These are phyloP conservation scores for Paedocypris micromegethes DNA, from an alignment of 2,797 vertebrate species.

Conservation along the genomic window DNA sequence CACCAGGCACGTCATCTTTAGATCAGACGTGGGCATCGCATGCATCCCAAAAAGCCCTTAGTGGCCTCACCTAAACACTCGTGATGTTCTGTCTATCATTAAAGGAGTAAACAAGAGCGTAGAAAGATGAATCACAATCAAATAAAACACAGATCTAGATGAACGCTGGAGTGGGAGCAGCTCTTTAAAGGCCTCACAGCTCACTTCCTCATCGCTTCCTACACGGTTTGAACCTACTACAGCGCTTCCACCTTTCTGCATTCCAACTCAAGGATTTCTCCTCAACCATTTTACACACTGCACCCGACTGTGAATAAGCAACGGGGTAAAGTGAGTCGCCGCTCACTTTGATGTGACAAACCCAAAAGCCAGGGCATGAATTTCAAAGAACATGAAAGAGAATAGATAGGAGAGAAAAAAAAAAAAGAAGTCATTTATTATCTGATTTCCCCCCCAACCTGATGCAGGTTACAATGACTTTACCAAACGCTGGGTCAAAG, in stretches of 20 bases:
- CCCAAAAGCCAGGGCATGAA: conserved; percentile 29
- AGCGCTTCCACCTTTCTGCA: neutral
- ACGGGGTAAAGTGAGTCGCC: conserved; percentile 15
- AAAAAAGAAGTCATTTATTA: conserved; percentile 52
- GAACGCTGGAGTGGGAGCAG: conserved; percentile 56
- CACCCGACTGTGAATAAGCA: conserved; percentile 11
- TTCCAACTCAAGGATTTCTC: too few species aligned
- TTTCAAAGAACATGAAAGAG: conserved; percentile 55
- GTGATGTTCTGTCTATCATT: conserved; percentile 27
- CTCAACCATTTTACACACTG: conserved; percentile 1
- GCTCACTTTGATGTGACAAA: conserved; percentile 35
- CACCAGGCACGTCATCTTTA: neutral
- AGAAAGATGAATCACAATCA: conserved; percentile 33
- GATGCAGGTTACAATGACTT: conserved; percentile 58
- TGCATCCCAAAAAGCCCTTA: conserved; percentile 23
- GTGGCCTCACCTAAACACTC: conserved; percentile 23
- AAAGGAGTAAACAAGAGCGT: conserved; percentile 35
- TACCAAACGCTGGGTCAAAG: conserved; percentile 45
- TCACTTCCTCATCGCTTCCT: conserved; percentile 11
- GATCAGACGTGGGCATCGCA: neutral
- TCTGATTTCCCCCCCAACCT: conserved; percentile 51
- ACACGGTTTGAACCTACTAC: conserved; percentile 13
- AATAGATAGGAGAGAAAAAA: conserved; percentile 45
- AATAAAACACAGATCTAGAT: too few species aligned
- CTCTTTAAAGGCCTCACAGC: conserved; percentile 50